Evolutionary conservation across 2,113 vertebrate genomes (phyloP).

Genomic region (Perccottus glenii): DNA sequence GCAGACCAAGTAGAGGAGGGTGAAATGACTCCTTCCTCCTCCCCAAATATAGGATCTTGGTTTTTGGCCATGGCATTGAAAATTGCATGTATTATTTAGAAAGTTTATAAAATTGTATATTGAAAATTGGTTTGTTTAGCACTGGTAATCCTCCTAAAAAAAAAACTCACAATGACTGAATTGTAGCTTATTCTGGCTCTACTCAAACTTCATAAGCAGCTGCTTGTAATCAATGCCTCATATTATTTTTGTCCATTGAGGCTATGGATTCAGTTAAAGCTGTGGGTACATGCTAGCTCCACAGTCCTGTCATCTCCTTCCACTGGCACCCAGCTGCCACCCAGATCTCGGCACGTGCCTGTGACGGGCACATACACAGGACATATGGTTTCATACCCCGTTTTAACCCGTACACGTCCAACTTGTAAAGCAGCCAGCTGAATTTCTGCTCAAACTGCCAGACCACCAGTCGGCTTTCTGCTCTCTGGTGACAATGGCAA

Average conservation of each 20-base stretch:
- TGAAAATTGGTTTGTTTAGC: too few species aligned
- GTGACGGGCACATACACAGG: slow-evolving; percentile 19
- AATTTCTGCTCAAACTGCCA: slow-evolving; percentile 44
- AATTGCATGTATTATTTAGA: too few species aligned
- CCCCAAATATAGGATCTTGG: too few species aligned
- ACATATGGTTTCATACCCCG: slow-evolving; percentile 34
- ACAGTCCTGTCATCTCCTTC: slow-evolving; percentile 43
- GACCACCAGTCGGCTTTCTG: slow-evolving; percentile 33
- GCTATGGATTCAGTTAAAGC: slow-evolving; percentile 2
- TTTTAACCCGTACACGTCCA: slow-evolving; percentile 45
- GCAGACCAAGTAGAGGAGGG: too few species aligned
- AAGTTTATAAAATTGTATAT: too few species aligned
- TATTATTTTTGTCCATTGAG: slow-evolving; percentile 18
- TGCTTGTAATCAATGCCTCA: slow-evolving; percentile 42
- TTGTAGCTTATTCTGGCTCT: not conserved
- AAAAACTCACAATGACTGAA: not conserved
- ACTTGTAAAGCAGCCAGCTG: slow-evolving; percentile 52
- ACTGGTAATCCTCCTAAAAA: too few species aligned
- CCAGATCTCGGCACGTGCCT: slow-evolving; percentile 34
- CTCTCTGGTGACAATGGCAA: slow-evolving; percentile 41
- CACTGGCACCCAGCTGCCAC: slow-evolving; percentile 35
- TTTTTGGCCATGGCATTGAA: too few species aligned
- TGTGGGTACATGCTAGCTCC: slow-evolving; percentile 2
- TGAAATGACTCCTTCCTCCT: too few species aligned
- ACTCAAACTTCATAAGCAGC: slow-evolving; percentile 38